Base-by-base conservation (phyloP, 1,140 invertebrate species). In the Mizuhopecten yessoensis region DNA sequence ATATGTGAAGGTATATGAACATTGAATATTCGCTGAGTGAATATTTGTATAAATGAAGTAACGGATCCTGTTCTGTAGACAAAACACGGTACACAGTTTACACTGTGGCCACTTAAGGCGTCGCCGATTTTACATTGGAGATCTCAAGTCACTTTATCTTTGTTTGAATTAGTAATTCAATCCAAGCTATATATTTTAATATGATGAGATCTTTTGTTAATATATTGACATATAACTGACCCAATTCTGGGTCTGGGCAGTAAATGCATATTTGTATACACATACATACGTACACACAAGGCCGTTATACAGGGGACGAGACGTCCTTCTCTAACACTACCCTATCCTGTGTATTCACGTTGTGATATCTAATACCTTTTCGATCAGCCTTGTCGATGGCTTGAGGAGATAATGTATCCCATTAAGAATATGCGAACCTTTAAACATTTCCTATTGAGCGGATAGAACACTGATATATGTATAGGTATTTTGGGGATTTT, bases 131-230 rank as follows among this genome's bases (percentile, higher is more conserved):
- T 75, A 29, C 23, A 75, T 29, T 29, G 57, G 57, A 17, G 57
- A 75, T 75, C 57, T 75, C 57, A 75, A 75, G 57, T 75, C 57
- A 75, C n/a, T 75, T 75, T 17, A n/a, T n/a, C n/a, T 29, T 75
- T 75, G 57, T 75, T 75, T 75, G 57, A 75, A 75, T 75, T 75
- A 29, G 57, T 75, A 75, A 75, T 75, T 75, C 57, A 75, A 75
- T 75, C 57, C n/a, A n/a, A 29, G 29, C 23, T 29, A 29, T 75
- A 75, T 75, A 75, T 75, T 75, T 75, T 75, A 75, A 29, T 75
- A 75, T 75, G 57, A 75, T 75, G 57, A 75, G 57, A 75, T 75
- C 57, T 75, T 75, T 75, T 75, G 57, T 75, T 75, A 75, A 75
- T 75, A 75, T 75, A 75, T 75, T 75, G 57, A 75, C 57, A 75